Evolutionary conservation across 1,140 invertebrate species (phyloP), one percentile per base, ranked within the genome.

Genomic region (Hyles vespertilio): DNA sequence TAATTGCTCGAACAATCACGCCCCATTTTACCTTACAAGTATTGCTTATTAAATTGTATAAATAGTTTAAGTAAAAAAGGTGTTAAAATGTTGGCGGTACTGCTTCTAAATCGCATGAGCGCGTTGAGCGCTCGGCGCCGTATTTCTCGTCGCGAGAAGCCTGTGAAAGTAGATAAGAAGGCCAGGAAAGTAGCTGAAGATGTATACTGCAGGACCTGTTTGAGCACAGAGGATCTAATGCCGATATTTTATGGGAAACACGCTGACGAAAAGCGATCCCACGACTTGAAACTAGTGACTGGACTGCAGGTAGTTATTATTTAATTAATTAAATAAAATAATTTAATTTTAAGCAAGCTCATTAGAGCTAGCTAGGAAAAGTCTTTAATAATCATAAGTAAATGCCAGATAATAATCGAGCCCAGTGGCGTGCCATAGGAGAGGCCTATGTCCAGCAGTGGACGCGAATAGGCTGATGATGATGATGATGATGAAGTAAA

Each of bases 121-220:
- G 6, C 43, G 6, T 33, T 45, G 33, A 50, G 22, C 11, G 34
- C 54, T 3, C 56, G 33, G n/a, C 62, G 50, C 32, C 51, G 58
- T 2, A 51, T 50, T 22, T 32, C 45, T 5, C 46, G 22, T 7
- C 44, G 48, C 0, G 12, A 58, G 40, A 53, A 61, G 48, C 49
- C 46, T 3, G 44, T 50, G n/a, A 74, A 68, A 53, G 43, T 48
- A 1, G 49, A 62, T 11, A 70, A 69, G 63, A 54, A 56, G 3
- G 63, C 44, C 48, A 59, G 12, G 45, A 73, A 69, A 34, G 40
- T 34, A 2, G 34, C 63, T 2, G 69, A 71, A 36, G 48, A 48
- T 3, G 58, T 58, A 4, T 68, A 62, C 45, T 85, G 82, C 43
- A 72, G 82, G 45, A 83, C 80, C 4, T 85, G 82, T 36, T 50